Percentiles rank a stretch among this genome's conserved stretches.
These are phyloP conservation scores for Dipodomys ordii DNA, from an alignment of 2,113 vertebrate genomes.

Conservation along the genomic window DNA sequence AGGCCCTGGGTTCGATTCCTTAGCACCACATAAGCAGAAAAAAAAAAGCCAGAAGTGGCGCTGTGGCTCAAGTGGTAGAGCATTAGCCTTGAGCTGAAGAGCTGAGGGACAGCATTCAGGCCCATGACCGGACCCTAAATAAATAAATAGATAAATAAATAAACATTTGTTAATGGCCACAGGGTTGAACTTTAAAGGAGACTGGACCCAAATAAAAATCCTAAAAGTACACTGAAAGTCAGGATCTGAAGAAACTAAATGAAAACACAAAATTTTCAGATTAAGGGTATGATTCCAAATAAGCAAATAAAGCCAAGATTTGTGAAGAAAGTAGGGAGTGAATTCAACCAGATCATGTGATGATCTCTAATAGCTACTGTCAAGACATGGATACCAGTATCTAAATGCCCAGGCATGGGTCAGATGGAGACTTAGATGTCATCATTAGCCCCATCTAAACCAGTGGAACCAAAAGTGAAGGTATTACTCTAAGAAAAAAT, in stretches of 20 bases:
- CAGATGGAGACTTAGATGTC: neutral
- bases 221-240: neutral
- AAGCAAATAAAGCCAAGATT: neutral
- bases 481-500: too few species aligned
- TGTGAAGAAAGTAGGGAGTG: neutral
- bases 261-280: neutral
- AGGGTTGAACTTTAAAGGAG: conserved; percentile 4
- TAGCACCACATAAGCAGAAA: too few species aligned
- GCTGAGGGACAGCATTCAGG: too few species aligned
- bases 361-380: neutral
- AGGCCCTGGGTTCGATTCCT: too few species aligned
- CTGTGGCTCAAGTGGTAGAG: too few species aligned
- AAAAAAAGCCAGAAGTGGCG: too few species aligned
- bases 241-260: neutral
- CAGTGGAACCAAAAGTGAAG: neutral
- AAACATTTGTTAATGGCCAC: conserved; percentile 1
- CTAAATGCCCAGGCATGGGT: neutral
- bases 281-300: neutral
- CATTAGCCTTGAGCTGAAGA: too few species aligned
- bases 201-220: conserved; percentile 37
- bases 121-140: too few species aligned
- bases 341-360: neutral
- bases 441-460: neutral
- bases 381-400: neutral
- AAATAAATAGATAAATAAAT: neutral